Evolutionary conservation across 2,888 invertebrate species (phyloP).

Genomic region (Odontothrips loti): DNA sequence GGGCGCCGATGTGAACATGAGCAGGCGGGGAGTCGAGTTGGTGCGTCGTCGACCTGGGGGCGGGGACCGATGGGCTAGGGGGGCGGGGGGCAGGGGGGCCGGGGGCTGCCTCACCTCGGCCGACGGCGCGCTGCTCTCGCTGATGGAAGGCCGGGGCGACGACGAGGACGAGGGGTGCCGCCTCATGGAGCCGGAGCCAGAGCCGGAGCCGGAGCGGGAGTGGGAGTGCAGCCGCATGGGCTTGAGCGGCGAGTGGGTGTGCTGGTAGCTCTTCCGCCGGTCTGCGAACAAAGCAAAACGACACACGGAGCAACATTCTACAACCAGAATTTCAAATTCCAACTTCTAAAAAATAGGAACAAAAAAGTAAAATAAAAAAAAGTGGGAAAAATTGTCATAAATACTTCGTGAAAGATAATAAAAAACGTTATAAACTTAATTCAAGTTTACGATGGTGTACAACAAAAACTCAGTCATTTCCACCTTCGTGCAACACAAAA

Average conservation of each 20-base stretch:
- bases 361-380: constrained; percentile 8
- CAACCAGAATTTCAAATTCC: too few species aligned
- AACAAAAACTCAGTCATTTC: too few species aligned
- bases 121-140: not conserved
- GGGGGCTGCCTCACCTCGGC: not conserved
- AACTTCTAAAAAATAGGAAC: not conserved
- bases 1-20: too few species aligned
- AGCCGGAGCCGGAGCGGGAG: not conserved
- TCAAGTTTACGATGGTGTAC: too few species aligned
- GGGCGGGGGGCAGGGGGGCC: too few species aligned
- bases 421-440: not conserved
- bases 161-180: not conserved
- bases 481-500: too few species aligned
- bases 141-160: constrained; percentile 1
- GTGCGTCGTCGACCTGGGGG: too few species aligned
- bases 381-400: not conserved
- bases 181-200: constrained; percentile 10
- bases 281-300: constrained; percentile 48
- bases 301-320: not conserved
- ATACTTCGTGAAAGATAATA: not conserved
- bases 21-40: too few species aligned
- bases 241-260: constrained; percentile 59
- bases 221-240: constrained; percentile 45
- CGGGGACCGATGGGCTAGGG: too few species aligned
- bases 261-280: constrained; percentile 59